A percentile compares a stretch with the other conserved stretches of the same genome.
These are phyloP conservation scores for Apostichopus parvimensis DNA, from an alignment of 35 echinoderm and acorn worm genomes.

Conservation along the genomic window DNA sequence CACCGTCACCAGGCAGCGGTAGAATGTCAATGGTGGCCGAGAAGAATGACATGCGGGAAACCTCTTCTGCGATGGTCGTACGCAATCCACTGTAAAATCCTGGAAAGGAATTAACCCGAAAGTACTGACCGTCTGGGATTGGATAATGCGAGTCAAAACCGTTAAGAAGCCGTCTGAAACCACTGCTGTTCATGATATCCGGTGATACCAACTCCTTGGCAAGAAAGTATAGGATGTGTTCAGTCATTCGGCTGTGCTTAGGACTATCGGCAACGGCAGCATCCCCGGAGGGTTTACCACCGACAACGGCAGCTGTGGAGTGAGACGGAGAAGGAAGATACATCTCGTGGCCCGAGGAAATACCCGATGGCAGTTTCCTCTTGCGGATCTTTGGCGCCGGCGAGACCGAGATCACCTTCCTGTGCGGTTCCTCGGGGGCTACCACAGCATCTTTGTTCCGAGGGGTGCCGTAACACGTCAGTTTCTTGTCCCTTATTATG, in stretches of 20 bases:
- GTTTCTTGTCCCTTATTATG: conserved; percentile 35
- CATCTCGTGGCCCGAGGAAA: background rate
- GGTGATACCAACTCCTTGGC: conserved; percentile 37
- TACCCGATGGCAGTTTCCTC: background rate
- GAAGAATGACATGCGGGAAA: conserved; percentile 32
- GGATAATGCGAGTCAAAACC: conserved; percentile 24
- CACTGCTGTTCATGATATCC: background rate
- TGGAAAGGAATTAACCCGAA: background rate
- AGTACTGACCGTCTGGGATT: background rate
- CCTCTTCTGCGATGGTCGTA: conserved; percentile 16
- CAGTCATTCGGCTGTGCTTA: conserved; percentile 20
- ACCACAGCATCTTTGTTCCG: conserved; percentile 7
- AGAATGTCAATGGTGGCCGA: conserved; percentile 19
- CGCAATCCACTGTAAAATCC: conserved; percentile 12
- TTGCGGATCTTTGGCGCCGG: background rate
- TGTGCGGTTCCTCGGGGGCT: background rate
- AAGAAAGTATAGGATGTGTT: conserved; percentile 2
- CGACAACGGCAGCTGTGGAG: background rate
- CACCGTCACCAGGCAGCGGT: background rate
- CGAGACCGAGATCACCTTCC: conserved; percentile 28
- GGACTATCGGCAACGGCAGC: background rate
- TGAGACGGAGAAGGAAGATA: background rate
- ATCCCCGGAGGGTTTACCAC: background rate
- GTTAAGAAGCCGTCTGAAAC: conserved; percentile 3
- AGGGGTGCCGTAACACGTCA: conserved; percentile 12